Percentiles rank a stretch among this genome's conserved stretches.
Conservation (phyloP, 2,888 invertebrate genomes). For the Andricus quercusramuli region DNA sequence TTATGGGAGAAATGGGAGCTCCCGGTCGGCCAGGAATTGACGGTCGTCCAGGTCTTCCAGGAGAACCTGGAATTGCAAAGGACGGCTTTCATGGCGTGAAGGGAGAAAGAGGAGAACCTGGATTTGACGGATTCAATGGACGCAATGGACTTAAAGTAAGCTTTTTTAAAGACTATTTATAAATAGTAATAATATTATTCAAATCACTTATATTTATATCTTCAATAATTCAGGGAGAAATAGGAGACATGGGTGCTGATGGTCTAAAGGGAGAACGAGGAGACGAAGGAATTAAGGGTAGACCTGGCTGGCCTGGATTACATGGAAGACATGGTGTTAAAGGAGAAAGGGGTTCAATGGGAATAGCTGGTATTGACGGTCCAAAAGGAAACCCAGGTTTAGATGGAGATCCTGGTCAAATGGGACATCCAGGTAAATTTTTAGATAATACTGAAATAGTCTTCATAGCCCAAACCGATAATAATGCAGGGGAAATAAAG, state of each 20-base stretch:
- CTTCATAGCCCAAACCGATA: too few relatives aligned
- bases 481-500: too few relatives aligned
- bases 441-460: not conserved
- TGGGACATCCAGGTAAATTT: conserved; percentile 79
- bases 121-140: conserved; percentile 75
- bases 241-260: conserved; percentile 74
- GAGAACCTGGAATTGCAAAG: conserved; percentile 80
- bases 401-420: conserved; percentile 79
- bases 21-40: conserved; percentile 86
- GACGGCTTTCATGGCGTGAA: conserved; percentile 64
- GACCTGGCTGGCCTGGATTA: conserved; percentile 66
- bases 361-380: conserved; percentile 77
- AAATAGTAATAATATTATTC: too few relatives aligned
- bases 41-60: conserved; percentile 86
- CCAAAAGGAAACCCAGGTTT: conserved; percentile 76
- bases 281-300: conserved; percentile 76
- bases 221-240: conserved; percentile 67
- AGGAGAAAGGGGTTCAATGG: conserved; percentile 79
- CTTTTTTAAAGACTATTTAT: conserved; percentile 8
- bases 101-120: conserved; percentile 73
- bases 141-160: conserved; percentile 75
- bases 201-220: not conserved
- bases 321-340: conserved; percentile 80
- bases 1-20: conserved; percentile 84
- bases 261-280: conserved; percentile 84